Percentiles rank a stretch among this genome's conserved stretches.
Evolutionary conservation across 30 jellyfish, hydroid and myxozoan genomes (phyloP).

Genomic region (Cassiopea andromeda): DNA sequence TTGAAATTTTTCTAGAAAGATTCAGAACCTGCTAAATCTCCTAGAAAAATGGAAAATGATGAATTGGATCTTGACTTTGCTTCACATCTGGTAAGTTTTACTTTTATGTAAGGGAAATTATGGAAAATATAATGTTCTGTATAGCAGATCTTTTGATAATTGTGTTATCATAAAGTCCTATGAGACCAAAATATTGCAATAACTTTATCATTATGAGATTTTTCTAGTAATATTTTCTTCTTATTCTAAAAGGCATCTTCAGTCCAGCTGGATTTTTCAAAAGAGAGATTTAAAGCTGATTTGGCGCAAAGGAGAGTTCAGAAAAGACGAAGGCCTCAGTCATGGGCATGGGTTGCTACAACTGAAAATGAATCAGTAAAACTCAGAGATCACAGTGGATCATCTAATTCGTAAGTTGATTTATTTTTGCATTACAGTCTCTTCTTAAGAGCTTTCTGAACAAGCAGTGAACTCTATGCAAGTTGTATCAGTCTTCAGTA

Average conservation of each 20-base stretch:
- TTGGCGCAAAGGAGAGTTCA: constrained; percentile 76
- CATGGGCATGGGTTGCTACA: constrained; percentile 80
- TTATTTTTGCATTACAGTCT: neutral
- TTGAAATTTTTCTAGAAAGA: neutral
- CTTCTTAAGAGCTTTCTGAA: too few species aligned
- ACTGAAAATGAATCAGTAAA: constrained; percentile 25
- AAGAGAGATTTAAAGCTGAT: constrained; percentile 58
- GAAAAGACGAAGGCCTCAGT: constrained; percentile 72
- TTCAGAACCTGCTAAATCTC: neutral
- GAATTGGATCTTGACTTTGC: constrained; percentile 66
- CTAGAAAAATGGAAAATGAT: neutral
- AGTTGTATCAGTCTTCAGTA: too few species aligned
- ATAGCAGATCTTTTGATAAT: neutral
- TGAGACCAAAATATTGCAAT: neutral
- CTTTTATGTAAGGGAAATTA: too few species aligned
- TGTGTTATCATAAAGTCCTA: neutral
- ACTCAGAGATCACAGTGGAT: constrained; percentile 24
- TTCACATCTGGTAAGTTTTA: constrained; percentile 43
- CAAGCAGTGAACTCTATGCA: too few species aligned
- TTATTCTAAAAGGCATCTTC: neutral
- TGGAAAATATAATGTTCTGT: neutral
- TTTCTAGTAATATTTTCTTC: neutral
- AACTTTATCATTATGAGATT: neutral
- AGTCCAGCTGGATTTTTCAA: constrained; percentile 50
- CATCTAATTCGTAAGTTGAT: constrained; percentile 26